Conservation (phyloP, 2,888 invertebrate species). For the Iselma pallidipennis region DNA sequence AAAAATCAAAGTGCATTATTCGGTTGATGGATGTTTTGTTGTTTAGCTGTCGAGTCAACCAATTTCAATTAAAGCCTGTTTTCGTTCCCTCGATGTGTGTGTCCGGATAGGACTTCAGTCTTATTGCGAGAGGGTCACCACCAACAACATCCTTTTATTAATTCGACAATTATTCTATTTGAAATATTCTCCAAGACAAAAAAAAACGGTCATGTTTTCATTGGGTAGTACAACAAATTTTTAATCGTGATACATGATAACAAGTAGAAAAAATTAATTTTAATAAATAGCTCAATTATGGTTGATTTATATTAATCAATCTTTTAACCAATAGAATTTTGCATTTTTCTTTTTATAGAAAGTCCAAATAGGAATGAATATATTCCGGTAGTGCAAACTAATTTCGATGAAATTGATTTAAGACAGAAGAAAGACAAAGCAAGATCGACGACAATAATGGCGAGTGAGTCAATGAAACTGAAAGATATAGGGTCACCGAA, state of each 20-base stretch:
- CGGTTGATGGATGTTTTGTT: neutral
- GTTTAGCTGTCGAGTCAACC: neutral
- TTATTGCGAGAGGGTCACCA: neutral
- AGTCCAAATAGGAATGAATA: neutral
- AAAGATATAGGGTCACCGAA: conserved; percentile 31
- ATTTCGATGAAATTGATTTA: neutral
- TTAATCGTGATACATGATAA: no score
- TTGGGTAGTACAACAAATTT: neutral
- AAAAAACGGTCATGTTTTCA: no score
- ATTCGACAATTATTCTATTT: no score
- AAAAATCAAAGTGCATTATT: no score
- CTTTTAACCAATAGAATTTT: neutral
- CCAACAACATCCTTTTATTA: neutral
- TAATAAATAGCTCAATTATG: neutral
- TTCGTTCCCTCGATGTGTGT: neutral
- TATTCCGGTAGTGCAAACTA: conserved; percentile 8
- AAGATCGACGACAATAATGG: conserved; percentile 17
- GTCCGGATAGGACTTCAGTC: no score
- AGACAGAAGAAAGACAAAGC: conserved; percentile 2
- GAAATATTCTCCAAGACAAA: no score
- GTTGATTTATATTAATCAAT: neutral
- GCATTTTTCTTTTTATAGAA: neutral
- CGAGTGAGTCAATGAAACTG: conserved; percentile 34
- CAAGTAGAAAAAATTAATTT: neutral
- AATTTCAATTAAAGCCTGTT: neutral